A percentile compares a stretch with the other conserved stretches of the same genome.
Evolutionary conservation across 2,888 invertebrate species (phyloP).

Genomic region (Vandiemenella viatica): DNA sequence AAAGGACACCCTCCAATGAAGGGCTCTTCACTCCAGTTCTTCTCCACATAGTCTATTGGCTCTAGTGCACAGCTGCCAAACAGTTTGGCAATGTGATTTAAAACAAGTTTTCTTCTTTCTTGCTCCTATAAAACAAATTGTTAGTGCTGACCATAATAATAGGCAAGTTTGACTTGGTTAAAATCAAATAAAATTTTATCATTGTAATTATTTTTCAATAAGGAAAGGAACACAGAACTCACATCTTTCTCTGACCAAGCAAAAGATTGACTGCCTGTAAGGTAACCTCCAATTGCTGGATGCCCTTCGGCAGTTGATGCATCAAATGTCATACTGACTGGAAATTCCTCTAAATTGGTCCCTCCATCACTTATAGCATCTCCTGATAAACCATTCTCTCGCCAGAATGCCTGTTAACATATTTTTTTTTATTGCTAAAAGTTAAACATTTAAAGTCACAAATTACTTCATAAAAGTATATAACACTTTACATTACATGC

Average conservation of each 20-base stretch:
- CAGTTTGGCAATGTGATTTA: not conserved
- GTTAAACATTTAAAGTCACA: too few species aligned
- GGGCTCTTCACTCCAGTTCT: conserved; percentile 6
- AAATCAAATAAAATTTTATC: too few species aligned
- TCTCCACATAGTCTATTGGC: conserved; percentile 1
- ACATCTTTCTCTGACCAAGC: too few species aligned
- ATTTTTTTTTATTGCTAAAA: too few species aligned
- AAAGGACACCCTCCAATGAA: conserved; percentile 5
- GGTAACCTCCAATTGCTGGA: conserved; percentile 2
- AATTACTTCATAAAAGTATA: too few species aligned
- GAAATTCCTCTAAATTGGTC: not conserved
- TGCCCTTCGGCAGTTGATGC: conserved; percentile 1
- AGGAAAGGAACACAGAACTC: too few species aligned
- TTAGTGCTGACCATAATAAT: too few species aligned
- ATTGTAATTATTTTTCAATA: too few species aligned
- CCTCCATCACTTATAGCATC: conserved; percentile 1
- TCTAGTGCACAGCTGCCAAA: conserved; percentile 1
- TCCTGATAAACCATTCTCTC: conserved; percentile 3
- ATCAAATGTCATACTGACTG: conserved; percentile 1
- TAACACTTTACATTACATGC: too few species aligned
- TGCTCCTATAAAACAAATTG: not conserved
- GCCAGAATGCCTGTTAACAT: conserved; percentile 7
- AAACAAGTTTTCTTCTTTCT: not conserved
- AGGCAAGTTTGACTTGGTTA: too few species aligned
- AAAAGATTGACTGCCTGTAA: too few species aligned